Conservation (phyloP, 1,140 invertebrate genomes). For the Trachelipus rathkii region DNA sequence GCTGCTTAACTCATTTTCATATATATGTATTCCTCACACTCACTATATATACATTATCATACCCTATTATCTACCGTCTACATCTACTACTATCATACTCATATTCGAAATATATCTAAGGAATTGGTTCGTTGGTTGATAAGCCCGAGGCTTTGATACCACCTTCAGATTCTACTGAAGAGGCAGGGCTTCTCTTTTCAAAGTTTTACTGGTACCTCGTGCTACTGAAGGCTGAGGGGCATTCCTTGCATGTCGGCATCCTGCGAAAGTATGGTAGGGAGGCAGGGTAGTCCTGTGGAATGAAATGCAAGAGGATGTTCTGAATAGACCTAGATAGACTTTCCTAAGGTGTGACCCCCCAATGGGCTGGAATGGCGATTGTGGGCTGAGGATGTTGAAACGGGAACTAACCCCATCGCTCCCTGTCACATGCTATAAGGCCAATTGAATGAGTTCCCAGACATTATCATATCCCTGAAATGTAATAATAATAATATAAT, state of each 20-base stretch:
- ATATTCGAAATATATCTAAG: too few species aligned
- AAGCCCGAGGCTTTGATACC: too few species aligned
- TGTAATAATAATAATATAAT: background rate
- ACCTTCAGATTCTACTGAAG: slow-evolving; percentile 52
- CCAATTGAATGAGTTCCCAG: slow-evolving; percentile 45
- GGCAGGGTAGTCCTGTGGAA: slow-evolving; percentile 29
- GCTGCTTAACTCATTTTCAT: too few species aligned
- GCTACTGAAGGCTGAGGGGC: background rate
- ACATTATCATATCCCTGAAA: slow-evolving; percentile 47
- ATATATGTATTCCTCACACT: too few species aligned
- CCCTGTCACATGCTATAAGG: slow-evolving; percentile 45
- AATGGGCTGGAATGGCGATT: slow-evolving; percentile 20
- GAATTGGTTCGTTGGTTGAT: too few species aligned
- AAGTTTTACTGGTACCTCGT: slow-evolving; percentile 64
- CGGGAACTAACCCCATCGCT: slow-evolving; percentile 41
- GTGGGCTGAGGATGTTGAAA: slow-evolving; percentile 36
- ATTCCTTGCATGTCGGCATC: slow-evolving; percentile 3
- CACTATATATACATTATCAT: too few species aligned
- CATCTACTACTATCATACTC: too few species aligned
- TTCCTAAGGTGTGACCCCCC: slow-evolving; percentile 26
- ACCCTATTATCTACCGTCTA: too few species aligned
- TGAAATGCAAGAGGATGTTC: slow-evolving; percentile 29
- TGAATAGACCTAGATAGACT: slow-evolving; percentile 23
- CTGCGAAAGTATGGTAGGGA: slow-evolving; percentile 19
- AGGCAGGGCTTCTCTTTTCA: background rate